Evolutionary conservation across 2,113 vertebrate species (phyloP), one percentile per base, ranked within the genome.

Genomic region (Calidris pygmaea): DNA sequence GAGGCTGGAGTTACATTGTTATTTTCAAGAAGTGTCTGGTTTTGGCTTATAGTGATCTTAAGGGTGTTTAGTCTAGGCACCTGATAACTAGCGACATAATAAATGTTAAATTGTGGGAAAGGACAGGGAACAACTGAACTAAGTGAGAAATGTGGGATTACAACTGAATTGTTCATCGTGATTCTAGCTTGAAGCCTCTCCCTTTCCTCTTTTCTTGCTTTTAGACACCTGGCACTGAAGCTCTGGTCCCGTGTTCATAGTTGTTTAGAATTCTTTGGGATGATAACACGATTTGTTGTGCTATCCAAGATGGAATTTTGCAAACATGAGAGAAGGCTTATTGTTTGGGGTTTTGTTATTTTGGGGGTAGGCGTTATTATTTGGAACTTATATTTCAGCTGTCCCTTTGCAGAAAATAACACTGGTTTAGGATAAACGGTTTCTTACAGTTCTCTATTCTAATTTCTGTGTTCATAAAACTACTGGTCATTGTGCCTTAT

Each of bases 251-350:
- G 5, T 50, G 47, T 52, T 95, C 23, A 18, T 24, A 55, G 68
- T 56, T 95, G 63, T 92, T 95, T 89, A 67, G 59, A 85, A 89
- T 92, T 86, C 71, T 62, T 88, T 73, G 34, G 39, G 23, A 27
- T 87, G 72, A 77, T 93, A 95, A 75, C 19, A 45, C 9, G 48
- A 23, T 52, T 89, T 62, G 17, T 73, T 87, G 47, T 58, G 65
- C 68, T 87, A 48, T 9, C 32, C 37, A 76, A 52, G 12, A 8
- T 5, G 10, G 68, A 70, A 43, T 93, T 91, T 62, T 74, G 43
- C 70, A 63, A 85, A 63, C 23, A 24, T 3, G n/a, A 80, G 41
- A 37, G 29, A 76, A 74, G 8, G 43, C 5, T 78, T 66, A 27
- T 20, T 74, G 47, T 84, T 78, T 60, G 27, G 17, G 7, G 3